phyloP scores from a whole-genome alignment of 2,888 invertebrate species.

The Epiblema foenella region DNA sequence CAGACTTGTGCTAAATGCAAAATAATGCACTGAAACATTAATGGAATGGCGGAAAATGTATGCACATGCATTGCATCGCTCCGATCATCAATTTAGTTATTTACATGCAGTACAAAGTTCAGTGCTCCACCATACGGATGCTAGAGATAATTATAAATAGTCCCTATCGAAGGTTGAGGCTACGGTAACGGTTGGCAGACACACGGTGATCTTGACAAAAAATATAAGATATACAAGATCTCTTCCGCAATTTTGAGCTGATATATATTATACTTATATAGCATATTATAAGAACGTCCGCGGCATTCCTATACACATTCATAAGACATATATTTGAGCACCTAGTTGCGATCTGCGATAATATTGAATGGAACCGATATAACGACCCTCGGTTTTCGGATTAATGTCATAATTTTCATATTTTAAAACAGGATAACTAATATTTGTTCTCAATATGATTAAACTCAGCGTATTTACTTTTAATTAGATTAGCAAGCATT shows the following conservation, averaged over 20 bases:
- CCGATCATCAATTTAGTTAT: constrained; percentile 35
- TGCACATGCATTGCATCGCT: constrained; percentile 32
- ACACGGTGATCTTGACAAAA: constrained; percentile 25
- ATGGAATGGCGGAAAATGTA: constrained; percentile 25
- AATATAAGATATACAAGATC: constrained; percentile 15
- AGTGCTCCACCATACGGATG: constrained; percentile 59
- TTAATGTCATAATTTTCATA: background rate
- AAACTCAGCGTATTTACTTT: background rate
- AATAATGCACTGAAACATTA: constrained; percentile 24
- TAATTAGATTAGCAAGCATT: background rate
- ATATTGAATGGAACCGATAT: background rate
- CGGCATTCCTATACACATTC: background rate
- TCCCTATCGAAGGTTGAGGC: constrained; percentile 73
- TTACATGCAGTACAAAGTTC: constrained; percentile 71
- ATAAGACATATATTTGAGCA: background rate
- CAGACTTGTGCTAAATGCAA: constrained; percentile 10
- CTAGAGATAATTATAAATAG: constrained; percentile 72
- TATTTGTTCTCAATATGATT: background rate
- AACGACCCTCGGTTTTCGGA: background rate
- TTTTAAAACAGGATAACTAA: background rate
- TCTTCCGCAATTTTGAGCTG: constrained; percentile 14
- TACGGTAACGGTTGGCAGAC: constrained; percentile 53
- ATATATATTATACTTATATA: constrained; percentile 1
- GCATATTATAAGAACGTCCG: background rate
- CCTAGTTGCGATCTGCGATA: background rate